A percentile compares a stretch with the other conserved stretches of the same genome.
phyloP scores from a whole-genome alignment of 2,888 invertebrate species.

The Gymnoscelis rufifasciata region DNA sequence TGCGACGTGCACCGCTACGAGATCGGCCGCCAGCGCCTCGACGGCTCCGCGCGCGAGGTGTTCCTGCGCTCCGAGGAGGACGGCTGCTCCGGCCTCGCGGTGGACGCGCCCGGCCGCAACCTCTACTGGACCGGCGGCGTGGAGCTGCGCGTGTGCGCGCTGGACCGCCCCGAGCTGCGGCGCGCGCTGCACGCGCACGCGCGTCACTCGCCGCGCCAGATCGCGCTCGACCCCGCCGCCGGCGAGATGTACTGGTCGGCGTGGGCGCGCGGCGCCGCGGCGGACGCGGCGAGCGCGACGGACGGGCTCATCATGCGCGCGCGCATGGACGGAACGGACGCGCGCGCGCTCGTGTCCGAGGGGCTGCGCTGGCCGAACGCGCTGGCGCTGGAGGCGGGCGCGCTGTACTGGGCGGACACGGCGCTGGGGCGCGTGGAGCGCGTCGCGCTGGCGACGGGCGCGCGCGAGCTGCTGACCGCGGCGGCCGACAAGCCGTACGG shows the following conservation, averaged over 20 bases:
- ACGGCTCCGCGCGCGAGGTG: slow-evolving; percentile 77
- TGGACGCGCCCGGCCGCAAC: slow-evolving; percentile 90
- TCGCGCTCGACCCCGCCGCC: slow-evolving; percentile 81
- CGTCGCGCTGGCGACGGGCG: slow-evolving; percentile 54
- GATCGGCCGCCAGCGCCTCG: slow-evolving; percentile 82
- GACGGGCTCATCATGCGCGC: slow-evolving; percentile 82
- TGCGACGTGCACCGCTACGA: slow-evolving; percentile 76
- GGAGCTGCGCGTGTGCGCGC: slow-evolving; percentile 81
- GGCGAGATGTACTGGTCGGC: slow-evolving; percentile 87
- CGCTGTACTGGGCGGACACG: slow-evolving; percentile 82
- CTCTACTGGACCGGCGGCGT: slow-evolving; percentile 91
- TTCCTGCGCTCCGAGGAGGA: slow-evolving; percentile 79
- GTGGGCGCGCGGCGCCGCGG: slow-evolving; percentile 74
- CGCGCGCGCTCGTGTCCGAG: slow-evolving; percentile 68
- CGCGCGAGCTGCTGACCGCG: slow-evolving; percentile 29
- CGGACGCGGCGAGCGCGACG: slow-evolving; percentile 45
- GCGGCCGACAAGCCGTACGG: slow-evolving; percentile 85
- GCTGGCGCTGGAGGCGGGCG: slow-evolving; percentile 67
- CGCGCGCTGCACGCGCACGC: slow-evolving; percentile 80
- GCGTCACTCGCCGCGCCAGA: slow-evolving; percentile 80
- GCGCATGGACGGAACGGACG: slow-evolving; percentile 86
- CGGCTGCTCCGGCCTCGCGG: slow-evolving; percentile 86
- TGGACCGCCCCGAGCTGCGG: slow-evolving; percentile 67
- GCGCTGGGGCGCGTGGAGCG: slow-evolving; percentile 79
- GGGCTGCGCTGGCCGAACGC: slow-evolving; percentile 87